Evolutionary conservation across 2,113 vertebrate genomes (phyloP), one percentile per base, ranked within the genome.

Genomic region (Megatriorchis doriae): DNA sequence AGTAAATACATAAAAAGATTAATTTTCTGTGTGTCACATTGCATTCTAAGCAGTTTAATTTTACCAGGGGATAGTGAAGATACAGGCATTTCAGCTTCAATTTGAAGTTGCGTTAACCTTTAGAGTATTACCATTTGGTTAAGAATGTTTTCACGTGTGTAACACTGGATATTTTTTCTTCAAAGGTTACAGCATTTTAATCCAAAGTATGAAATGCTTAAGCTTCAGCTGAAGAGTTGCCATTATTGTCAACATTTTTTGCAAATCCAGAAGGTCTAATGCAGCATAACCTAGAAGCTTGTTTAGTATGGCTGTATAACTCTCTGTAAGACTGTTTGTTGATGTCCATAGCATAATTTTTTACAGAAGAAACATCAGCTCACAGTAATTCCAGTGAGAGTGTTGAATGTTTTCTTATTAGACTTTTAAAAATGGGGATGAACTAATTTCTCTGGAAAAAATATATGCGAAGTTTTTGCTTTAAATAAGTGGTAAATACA

Each of bases 381-480:
- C 52, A 59, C 61, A 63, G 86, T 96, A 94, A 94, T 96, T 96
- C 75, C 70, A 83, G 61, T 94, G 79, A 92, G 86, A 53, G 45
- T 97, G 92, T 96, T 95, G 86, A 97, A 94, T 97, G 96, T 97
- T 97, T 97, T 98, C 81, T 97, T 97, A 84, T 95, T 97, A 97
- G 88, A 97, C 93, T 93, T 96, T 98, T 96, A 31, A 97, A 97
- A 97, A 97, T 97, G 96, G 98, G 96, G 96, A 97, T 98, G 96
- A 95, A 97, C 94, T 94, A 90, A 94, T 96, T 97, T 97, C 95
- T 97, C 94, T 97, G 94, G 86, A 95, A 93, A 95, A 94, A 78
- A 50, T 48, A 87, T 94, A 93, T 94, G 55, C 40, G 94, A 96
- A 92, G 48, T 94, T 97, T 96, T 96, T 96, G 96, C 90, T 97